Evolutionary conservation across 2,797 vertebrate genomes (phyloP).

Genomic region (Coreius guichenoti): DNA sequence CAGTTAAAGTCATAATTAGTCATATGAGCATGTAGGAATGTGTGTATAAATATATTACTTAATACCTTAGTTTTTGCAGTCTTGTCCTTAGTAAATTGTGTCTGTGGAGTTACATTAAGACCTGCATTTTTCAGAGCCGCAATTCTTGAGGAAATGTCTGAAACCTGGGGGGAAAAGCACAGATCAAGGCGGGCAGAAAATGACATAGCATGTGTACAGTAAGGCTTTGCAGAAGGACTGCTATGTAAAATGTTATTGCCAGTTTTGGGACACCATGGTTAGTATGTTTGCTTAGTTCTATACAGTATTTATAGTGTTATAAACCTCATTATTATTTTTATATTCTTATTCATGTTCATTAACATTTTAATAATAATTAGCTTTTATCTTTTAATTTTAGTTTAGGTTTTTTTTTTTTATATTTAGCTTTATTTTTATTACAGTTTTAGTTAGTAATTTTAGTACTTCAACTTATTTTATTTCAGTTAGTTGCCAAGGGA

Average conservation of each 20-base stretch:
- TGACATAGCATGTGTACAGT: not conserved
- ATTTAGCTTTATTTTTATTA: not conserved
- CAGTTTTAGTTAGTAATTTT: not conserved
- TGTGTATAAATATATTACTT: slow-evolving; percentile 27
- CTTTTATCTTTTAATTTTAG: not conserved
- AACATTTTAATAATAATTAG: too few relatives aligned
- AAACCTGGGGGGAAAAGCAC: slow-evolving; percentile 63
- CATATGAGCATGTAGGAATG: not conserved
- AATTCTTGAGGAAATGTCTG: slow-evolving; percentile 79
- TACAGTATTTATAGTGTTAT: not conserved
- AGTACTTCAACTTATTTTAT: not conserved
- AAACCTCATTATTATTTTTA: not conserved
- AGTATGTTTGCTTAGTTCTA: not conserved
- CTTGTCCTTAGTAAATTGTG: slow-evolving; percentile 64
- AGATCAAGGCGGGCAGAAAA: not conserved
- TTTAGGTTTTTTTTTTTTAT: not conserved
- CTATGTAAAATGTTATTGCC: not conserved
- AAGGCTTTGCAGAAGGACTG: not conserved
- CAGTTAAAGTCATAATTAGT: not conserved
- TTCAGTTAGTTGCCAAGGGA: not conserved
- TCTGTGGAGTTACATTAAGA: slow-evolving; percentile 76
- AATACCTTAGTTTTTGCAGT: slow-evolving; percentile 65
- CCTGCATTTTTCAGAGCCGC: slow-evolving; percentile 80
- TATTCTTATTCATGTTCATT: not conserved
- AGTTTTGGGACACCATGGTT: not conserved